Percentiles rank a stretch among this genome's conserved stretches.
phyloP scores from a whole-genome alignment of 1,140 invertebrate genomes.

The Alviniconcha marisindica region DNA sequence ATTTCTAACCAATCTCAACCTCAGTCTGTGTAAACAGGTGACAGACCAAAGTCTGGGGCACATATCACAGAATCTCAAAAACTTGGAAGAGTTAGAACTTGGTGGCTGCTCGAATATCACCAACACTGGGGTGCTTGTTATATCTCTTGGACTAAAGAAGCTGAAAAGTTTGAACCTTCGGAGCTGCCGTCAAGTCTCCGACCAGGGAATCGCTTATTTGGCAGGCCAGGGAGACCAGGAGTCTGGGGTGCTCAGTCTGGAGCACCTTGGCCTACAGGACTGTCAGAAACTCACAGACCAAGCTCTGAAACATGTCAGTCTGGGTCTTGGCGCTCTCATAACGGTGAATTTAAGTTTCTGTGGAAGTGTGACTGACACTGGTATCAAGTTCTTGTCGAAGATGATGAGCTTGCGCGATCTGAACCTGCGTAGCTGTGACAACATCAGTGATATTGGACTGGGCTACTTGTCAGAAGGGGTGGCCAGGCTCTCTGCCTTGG shows the following conservation, averaged over 20 bases:
- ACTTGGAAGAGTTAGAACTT: conserved; percentile 90
- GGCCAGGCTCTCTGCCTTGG: conserved; percentile 86
- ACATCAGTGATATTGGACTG: conserved; percentile 93
- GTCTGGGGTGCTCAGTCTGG: conserved; percentile 82
- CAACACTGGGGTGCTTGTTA: conserved; percentile 88
- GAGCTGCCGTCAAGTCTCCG: conserved; percentile 94
- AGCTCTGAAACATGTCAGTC: conserved; percentile 88
- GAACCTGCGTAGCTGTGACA: conserved; percentile 95
- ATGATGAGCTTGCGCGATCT: conserved; percentile 89
- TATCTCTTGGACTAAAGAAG: conserved; percentile 91
- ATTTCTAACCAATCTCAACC: conserved; percentile 86
- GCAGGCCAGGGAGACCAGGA: conserved; percentile 82
- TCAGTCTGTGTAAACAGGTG: conserved; percentile 96
- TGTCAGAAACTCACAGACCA: conserved; percentile 96
- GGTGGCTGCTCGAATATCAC: conserved; percentile 94
- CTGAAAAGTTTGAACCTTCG: conserved; percentile 89
- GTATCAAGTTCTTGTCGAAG: conserved; percentile 90
- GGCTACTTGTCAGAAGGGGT: conserved; percentile 93
- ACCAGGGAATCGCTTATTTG: conserved; percentile 91
- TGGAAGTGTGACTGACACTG: conserved; percentile 92
- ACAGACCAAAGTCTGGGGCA: conserved; percentile 89
- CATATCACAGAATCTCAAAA: conserved; percentile 91
- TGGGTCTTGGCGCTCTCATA: conserved; percentile 87
- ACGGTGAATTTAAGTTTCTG: conserved; percentile 96
- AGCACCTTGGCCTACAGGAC: conserved; percentile 93